Conservation (phyloP, 1,140 invertebrate species). For the Bombus confusus region DNA sequence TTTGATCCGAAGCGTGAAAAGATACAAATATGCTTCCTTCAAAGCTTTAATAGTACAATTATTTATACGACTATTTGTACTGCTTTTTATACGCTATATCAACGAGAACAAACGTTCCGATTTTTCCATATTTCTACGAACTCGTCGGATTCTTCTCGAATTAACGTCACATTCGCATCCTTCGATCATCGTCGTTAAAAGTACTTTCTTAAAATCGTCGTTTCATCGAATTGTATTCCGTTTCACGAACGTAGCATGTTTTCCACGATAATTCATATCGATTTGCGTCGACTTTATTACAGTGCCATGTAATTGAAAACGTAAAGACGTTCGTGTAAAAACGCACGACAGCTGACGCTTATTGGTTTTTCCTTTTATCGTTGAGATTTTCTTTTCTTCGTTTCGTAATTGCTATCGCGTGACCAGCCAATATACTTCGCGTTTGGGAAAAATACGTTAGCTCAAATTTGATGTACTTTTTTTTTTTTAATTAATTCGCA, state of each 20-base stretch:
- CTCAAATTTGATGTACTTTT: no score
- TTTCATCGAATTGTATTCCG: not conserved
- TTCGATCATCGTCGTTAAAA: not conserved
- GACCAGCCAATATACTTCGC: no score
- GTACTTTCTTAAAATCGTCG: not conserved
- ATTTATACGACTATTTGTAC: conserved; percentile 52
- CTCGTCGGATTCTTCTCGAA: not conserved
- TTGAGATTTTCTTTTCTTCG: no score
- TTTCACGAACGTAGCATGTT: not conserved
- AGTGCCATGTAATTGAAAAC: not conserved
- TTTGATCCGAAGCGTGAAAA: not conserved
- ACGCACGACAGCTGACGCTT: no score
- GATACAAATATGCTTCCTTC: conserved; percentile 2
- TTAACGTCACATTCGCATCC: no score
- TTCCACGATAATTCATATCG: not conserved
- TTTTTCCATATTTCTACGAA: conserved; percentile 34
- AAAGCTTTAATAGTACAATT: conserved; percentile 43
- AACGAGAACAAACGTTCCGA: not conserved
- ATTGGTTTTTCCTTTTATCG: not conserved
- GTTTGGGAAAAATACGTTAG: no score
- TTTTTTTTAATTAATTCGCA: no score
- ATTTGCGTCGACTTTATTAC: not conserved
- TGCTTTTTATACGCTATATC: conserved; percentile 47
- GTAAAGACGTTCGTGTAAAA: not conserved
- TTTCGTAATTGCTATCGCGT: no score